Conservation (phyloP, 2,888 invertebrate species). For the Trichacis sp. region DNA sequence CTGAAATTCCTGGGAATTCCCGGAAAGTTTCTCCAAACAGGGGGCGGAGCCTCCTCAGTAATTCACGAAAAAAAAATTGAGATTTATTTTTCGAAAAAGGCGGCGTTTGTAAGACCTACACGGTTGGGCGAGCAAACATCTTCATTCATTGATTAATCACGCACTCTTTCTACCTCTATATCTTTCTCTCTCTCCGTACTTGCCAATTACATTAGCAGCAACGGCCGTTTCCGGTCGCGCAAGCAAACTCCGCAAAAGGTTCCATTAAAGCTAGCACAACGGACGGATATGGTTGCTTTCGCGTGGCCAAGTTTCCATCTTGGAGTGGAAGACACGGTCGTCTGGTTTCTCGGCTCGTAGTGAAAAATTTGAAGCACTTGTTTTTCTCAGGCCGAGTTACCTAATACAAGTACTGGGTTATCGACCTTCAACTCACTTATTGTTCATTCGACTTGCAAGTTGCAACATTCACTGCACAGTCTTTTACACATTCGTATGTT, state of each 20-base stretch:
- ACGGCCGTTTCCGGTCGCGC: conserved; percentile 7
- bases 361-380: conserved; percentile 9
- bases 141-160: neutral
- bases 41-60: no score
- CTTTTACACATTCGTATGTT: no score
- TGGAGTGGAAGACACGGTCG: conserved; percentile 5
- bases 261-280: neutral
- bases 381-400: conserved; percentile 5
- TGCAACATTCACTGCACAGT: no score
- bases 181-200: no score
- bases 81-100: no score
- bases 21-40: no score
- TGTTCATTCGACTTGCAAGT: neutral
- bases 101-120: no score
- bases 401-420: neutral
- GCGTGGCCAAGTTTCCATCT: conserved; percentile 8
- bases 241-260: conserved; percentile 6
- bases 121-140: neutral
- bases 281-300: conserved; percentile 7
- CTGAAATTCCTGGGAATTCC: no score
- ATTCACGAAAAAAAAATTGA: no score
- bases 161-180: no score
- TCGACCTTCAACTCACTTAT: neutral
- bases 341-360: conserved; percentile 7
- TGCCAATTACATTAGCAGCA: neutral